phyloP scores from a whole-genome alignment of 1,140 invertebrate species.

The Neodiprion pinetum region DNA sequence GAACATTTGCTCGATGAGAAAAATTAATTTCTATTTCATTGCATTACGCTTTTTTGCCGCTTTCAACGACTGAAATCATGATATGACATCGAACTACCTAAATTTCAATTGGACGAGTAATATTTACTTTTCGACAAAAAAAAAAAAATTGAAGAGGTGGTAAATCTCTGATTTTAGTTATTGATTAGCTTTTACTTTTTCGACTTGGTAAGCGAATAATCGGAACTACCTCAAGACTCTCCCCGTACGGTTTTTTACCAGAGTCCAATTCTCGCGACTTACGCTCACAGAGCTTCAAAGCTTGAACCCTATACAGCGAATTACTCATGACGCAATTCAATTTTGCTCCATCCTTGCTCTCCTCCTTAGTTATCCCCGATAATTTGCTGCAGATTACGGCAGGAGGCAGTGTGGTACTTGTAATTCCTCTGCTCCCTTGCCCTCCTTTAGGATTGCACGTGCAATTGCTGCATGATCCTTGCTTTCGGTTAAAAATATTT shows the following conservation, averaged over 20 bases:
- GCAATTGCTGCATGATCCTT: background rate
- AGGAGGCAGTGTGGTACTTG: background rate
- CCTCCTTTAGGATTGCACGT: background rate
- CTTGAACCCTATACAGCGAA: background rate
- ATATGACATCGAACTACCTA: too few species aligned
- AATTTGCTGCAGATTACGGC: background rate
- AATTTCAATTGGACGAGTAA: too few species aligned
- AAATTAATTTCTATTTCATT: too few species aligned
- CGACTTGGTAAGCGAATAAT: background rate
- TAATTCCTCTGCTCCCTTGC: too few species aligned
- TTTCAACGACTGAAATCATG: too few species aligned
- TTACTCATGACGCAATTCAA: background rate
- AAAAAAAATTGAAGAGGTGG: too few species aligned
- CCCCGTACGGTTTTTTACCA: background rate
- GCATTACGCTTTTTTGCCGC: too few species aligned
- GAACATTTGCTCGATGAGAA: too few species aligned
- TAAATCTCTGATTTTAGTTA: too few species aligned
- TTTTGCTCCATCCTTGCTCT: background rate
- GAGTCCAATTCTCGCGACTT: background rate
- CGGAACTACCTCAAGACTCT: background rate
- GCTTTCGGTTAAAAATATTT: background rate
- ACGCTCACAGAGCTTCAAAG: background rate
- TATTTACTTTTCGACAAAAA: too few species aligned
- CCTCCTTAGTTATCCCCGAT: background rate
- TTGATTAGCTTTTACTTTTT: background rate